phyloP scores from a whole-genome alignment of 2,113 vertebrate species.

The Sitta europaea region DNA sequence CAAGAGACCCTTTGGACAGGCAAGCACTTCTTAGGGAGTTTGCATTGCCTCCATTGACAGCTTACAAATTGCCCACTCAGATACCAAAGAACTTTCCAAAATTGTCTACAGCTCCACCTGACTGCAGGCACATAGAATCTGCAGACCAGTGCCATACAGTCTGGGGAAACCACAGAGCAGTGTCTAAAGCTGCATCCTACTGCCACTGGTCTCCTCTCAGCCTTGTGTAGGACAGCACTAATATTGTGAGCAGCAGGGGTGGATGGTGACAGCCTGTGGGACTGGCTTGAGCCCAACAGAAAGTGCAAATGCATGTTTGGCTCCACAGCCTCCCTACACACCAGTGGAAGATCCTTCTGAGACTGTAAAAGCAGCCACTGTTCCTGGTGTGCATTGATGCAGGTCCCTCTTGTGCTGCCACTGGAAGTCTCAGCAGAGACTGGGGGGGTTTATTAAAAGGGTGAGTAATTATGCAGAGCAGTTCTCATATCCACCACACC shows the following conservation, averaged over 20 bases:
- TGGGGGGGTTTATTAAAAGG: constrained; percentile 27
- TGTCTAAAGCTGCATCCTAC: not conserved
- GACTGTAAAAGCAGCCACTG: not conserved
- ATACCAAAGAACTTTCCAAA: not conserved
- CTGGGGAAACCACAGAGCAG: not conserved
- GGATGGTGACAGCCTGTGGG: not conserved
- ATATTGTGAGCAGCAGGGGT: constrained; percentile 12
- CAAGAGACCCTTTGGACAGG: not conserved
- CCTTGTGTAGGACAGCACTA: not conserved
- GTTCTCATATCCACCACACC: not conserved
- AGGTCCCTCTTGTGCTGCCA: not conserved
- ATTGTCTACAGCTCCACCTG: not conserved
- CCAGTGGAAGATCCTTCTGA: not conserved
- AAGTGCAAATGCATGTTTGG: not conserved
- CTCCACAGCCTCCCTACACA: not conserved
- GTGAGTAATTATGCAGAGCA: constrained; percentile 46
- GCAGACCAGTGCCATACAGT: not conserved
- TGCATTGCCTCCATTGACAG: not conserved
- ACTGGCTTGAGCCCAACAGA: not conserved
- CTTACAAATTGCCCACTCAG: not conserved
- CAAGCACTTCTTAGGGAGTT: not conserved
- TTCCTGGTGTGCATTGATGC: not conserved
- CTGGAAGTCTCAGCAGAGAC: not conserved
- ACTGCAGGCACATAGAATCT: rapidly evolving
- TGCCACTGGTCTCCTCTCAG: not conserved